These are phyloP conservation scores for Cryptoprocta ferox DNA, from an alignment of 2,797 vertebrate genomes.

Conservation along the genomic window DNA sequence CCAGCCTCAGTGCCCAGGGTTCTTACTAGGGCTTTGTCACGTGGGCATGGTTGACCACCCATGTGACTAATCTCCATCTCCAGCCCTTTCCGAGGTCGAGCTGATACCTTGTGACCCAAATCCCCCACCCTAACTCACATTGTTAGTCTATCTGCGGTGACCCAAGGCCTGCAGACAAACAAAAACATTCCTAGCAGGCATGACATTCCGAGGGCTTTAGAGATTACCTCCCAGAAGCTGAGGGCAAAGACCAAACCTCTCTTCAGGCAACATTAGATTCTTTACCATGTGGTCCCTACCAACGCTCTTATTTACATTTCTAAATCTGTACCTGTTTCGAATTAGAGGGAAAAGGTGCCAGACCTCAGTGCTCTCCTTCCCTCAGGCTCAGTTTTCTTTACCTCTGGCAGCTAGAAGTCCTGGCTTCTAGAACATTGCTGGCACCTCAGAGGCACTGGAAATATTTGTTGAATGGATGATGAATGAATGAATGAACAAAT, in stretches of 20 bases:
- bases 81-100: not conserved
- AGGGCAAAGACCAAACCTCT: slow-evolving; percentile 11
- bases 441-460: not conserved
- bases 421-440: not conserved
- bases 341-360: not conserved
- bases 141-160: slow-evolving; percentile 56
- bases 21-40: not conserved
- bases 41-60: not conserved
- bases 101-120: not conserved
- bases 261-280: not conserved
- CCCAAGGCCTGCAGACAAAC: slow-evolving; percentile 39
- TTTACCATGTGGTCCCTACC: not conserved
- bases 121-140: not conserved
- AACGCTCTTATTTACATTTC: not conserved
- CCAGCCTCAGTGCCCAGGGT: not conserved
- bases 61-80: not conserved
- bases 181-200: slow-evolving; percentile 76
- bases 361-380: not conserved
- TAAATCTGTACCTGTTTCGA: not conserved
- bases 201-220: slow-evolving; percentile 70
- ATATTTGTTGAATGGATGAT: not conserved
- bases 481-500: not conserved
- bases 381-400: not conserved
- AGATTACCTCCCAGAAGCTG: slow-evolving; percentile 51
- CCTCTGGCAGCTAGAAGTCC: not conserved